These are phyloP conservation scores for Echeneis naucrates DNA, from an alignment of 2,797 vertebrate species.

Conservation along the genomic window DNA sequence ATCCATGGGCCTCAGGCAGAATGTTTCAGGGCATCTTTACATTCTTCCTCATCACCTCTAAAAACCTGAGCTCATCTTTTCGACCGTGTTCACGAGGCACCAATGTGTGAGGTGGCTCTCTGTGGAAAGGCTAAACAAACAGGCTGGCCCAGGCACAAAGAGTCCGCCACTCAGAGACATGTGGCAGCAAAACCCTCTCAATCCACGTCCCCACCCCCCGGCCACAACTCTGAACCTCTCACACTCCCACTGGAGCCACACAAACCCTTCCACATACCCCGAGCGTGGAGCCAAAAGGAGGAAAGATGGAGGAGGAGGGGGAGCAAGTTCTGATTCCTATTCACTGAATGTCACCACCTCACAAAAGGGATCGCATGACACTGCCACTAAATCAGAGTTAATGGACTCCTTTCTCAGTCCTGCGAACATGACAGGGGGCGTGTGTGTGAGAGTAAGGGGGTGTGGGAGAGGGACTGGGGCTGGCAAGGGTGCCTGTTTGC, in stretches of 20 bases:
- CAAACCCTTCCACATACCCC: constrained; percentile 39
- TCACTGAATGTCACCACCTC: constrained; percentile 82
- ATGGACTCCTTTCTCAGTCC: constrained; percentile 85
- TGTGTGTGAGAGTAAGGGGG: constrained; percentile 68
- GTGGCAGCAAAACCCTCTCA: constrained; percentile 77
- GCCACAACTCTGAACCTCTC: constrained; percentile 48
- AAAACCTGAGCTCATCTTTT: constrained; percentile 23
- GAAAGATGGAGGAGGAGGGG: constrained; percentile 70
- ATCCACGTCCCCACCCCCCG: constrained; percentile 42
- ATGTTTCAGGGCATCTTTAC: background rate
- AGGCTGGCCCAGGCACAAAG: constrained; percentile 80
- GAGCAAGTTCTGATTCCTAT: constrained; percentile 79
- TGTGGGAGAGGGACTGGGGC: constrained; percentile 55
- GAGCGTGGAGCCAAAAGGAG: constrained; percentile 58
- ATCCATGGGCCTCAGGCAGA: background rate
- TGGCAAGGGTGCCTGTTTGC: constrained; percentile 68
- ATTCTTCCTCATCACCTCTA: constrained; percentile 16
- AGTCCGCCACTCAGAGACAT: constrained; percentile 78
- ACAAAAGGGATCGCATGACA: constrained; percentile 84
- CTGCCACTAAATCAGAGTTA: constrained; percentile 86
- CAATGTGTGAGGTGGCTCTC: constrained; percentile 72
- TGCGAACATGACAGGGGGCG: constrained; percentile 82
- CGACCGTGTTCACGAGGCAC: constrained; percentile 35
- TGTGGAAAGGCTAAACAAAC: constrained; percentile 83
- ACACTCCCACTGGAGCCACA: constrained; percentile 58